Conservation (phyloP, 2,113 vertebrate genomes). For the Mobula birostris region DNA sequence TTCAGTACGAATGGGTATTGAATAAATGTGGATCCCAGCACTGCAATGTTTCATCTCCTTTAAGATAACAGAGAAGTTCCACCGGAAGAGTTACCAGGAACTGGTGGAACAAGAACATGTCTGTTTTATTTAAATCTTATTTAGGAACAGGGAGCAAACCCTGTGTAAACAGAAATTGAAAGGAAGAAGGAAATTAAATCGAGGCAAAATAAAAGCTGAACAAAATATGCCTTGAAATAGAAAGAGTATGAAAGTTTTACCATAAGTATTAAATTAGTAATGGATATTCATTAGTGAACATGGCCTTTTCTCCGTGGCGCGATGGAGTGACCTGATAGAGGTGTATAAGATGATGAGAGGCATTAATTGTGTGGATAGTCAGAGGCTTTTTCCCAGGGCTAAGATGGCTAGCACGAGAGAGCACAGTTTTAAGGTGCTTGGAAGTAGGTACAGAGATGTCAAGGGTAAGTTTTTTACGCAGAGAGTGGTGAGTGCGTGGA, state of each 20-base stretch:
- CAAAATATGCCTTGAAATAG: neutral
- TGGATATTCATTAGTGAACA: neutral
- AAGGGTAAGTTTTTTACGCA: too few relatives aligned
- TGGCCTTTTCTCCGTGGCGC: too few relatives aligned
- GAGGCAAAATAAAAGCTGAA: neutral
- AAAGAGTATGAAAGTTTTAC: neutral
- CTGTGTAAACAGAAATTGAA: neutral
- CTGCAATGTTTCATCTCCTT: neutral
- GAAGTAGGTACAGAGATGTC: too few relatives aligned
- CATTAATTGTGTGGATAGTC: too few relatives aligned
- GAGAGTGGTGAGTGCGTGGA: too few relatives aligned
- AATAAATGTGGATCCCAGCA: neutral
- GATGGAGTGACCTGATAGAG: too few relatives aligned
- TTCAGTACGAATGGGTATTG: neutral
- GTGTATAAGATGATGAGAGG: too few relatives aligned
- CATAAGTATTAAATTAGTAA: neutral
- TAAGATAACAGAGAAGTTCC: neutral
- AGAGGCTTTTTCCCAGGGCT: too few relatives aligned
- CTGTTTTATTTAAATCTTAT: neutral
- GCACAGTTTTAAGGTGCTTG: too few relatives aligned
- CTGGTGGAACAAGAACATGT: neutral
- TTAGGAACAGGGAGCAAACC: too few relatives aligned
- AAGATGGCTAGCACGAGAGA: too few relatives aligned
- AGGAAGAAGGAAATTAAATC: neutral
- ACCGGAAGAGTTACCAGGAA: neutral